These are phyloP conservation scores for Moxostoma hubbsi DNA, from an alignment of 2,797 vertebrate species.

Conservation along the genomic window DNA sequence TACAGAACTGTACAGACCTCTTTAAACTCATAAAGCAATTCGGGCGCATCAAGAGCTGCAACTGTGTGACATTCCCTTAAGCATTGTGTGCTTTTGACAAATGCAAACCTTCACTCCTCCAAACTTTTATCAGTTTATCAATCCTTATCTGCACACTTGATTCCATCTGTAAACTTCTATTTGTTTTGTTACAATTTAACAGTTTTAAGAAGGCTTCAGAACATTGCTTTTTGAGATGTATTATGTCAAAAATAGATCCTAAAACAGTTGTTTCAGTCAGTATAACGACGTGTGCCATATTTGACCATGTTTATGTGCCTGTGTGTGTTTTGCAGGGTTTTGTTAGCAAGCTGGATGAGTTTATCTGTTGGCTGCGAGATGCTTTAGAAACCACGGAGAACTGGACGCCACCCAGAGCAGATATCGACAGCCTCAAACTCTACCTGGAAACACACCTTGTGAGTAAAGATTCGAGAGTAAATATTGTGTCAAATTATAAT, in stretches of 20 bases:
- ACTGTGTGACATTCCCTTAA: constrained; percentile 43
- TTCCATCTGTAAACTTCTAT: not conserved
- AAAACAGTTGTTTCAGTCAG: not conserved
- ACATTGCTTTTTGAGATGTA: not conserved
- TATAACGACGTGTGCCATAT: not conserved
- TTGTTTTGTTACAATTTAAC: not conserved
- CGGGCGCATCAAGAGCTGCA: constrained; percentile 55
- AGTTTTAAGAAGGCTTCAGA: too few species aligned
- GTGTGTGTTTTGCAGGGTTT: constrained; percentile 80
- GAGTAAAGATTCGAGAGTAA: constrained; percentile 65
- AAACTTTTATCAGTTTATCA: constrained; percentile 47
- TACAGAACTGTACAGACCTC: not conserved
- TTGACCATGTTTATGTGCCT: not conserved
- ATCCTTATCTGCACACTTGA: constrained; percentile 35
- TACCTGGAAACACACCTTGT: constrained; percentile 99
- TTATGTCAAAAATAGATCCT: not conserved
- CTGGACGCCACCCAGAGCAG: constrained; percentile 92
- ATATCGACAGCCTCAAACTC: constrained; percentile 86
- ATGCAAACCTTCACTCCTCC: not conserved
- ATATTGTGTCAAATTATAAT: not conserved
- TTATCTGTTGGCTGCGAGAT: constrained; percentile 94
- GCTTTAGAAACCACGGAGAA: constrained; percentile 94
- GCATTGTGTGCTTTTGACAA: constrained; percentile 44
- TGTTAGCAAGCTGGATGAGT: constrained; percentile 92
- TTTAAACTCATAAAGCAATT: constrained; percentile 20